These are phyloP conservation scores for Octomys mimax DNA, from an alignment of 2,797 vertebrate species.

Conservation along the genomic window DNA sequence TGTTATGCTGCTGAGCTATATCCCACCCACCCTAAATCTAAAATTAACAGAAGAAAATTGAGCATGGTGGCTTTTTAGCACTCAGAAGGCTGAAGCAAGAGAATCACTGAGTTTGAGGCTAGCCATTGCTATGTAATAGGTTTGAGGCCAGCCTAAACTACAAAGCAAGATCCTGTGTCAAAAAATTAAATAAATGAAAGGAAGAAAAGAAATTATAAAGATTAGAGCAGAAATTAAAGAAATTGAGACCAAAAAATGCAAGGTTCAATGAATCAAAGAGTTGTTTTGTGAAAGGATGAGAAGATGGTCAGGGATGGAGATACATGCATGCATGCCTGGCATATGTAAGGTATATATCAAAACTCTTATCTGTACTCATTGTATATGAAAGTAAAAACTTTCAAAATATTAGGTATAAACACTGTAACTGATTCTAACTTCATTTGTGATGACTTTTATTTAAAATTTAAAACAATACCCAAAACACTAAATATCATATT, in stretches of 20 bases:
- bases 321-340: neutral
- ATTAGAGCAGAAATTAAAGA: too few species aligned
- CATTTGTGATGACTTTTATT: conserved; percentile 49
- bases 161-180: too few species aligned
- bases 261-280: too few species aligned
- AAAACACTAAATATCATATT: conserved; percentile 73
- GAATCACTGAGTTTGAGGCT: neutral
- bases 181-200: too few species aligned
- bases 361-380: conserved; percentile 54
- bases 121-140: too few species aligned
- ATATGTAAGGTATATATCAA: conserved; percentile 23
- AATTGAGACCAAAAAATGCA: too few species aligned
- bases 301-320: too few species aligned
- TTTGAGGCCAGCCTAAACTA: too few species aligned
- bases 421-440: conserved; percentile 53
- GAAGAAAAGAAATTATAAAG: too few species aligned
- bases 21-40: neutral
- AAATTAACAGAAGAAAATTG: neutral
- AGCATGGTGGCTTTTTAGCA: neutral
- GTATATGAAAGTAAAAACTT: conserved; percentile 56
- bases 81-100: neutral
- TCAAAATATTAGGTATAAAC: conserved; percentile 18
- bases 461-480: conserved; percentile 75
- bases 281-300: too few species aligned
- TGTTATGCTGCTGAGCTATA: too few species aligned